phyloP scores from a whole-genome alignment of 2,888 invertebrate genomes.

The Agriopis marginaria region DNA sequence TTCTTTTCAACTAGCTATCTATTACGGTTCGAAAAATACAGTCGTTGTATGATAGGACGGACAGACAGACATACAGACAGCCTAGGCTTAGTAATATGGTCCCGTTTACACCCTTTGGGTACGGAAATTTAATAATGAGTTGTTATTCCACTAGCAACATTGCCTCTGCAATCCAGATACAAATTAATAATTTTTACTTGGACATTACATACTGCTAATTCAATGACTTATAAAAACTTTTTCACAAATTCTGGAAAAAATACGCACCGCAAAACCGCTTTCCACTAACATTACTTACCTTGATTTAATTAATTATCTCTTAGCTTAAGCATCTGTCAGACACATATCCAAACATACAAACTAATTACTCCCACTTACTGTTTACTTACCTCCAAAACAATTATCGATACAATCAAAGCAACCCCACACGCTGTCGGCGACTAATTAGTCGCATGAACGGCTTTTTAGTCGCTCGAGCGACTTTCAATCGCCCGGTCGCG shows the following conservation, averaged over 20 bases:
- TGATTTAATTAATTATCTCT: constrained; percentile 1
- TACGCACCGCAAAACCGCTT: not conserved
- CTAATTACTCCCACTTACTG: constrained; percentile 25
- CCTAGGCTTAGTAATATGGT: too few species aligned
- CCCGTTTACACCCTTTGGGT: too few species aligned
- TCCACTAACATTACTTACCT: not conserved
- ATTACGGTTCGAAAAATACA: too few species aligned
- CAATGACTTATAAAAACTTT: too few species aligned
- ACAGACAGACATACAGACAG: too few species aligned
- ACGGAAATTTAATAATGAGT: too few species aligned
- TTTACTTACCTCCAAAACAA: constrained; percentile 63
- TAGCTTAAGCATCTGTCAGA: constrained; percentile 11
- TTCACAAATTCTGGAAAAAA: not conserved
- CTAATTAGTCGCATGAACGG: constrained; percentile 79
- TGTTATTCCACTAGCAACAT: too few species aligned
- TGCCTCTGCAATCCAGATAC: too few species aligned
- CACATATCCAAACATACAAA: constrained; percentile 4
- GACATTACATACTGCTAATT: too few species aligned
- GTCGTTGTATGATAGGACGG: too few species aligned
- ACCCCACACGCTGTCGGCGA: constrained; percentile 69
- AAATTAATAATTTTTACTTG: too few species aligned
- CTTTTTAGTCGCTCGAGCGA: constrained; percentile 69
- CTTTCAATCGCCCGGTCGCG: constrained; percentile 68
- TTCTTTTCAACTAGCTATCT: too few species aligned
- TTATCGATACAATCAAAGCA: constrained; percentile 73